Conservation (phyloP, 2,113 vertebrate genomes). For the Crocuta crocuta region DNA sequence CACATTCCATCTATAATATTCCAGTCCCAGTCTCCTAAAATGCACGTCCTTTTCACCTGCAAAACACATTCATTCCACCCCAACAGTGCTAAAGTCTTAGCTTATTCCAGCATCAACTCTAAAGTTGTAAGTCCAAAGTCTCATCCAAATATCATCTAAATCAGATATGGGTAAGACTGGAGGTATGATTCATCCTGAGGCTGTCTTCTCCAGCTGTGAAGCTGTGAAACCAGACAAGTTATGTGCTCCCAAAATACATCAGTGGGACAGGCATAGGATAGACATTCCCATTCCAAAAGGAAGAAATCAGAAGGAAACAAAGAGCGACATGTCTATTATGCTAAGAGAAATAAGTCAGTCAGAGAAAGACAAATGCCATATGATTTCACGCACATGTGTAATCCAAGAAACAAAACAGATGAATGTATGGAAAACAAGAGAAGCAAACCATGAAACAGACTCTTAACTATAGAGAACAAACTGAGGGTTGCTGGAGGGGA, state of each 20-base stretch:
- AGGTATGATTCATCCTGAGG: neutral
- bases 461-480: neutral
- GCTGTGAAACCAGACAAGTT: neutral
- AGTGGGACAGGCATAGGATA: neutral
- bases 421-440: neutral
- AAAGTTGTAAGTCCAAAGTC: neutral
- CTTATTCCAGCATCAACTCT: slow-evolving; percentile 11
- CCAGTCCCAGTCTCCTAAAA: neutral
- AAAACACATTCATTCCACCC: neutral
- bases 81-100: neutral
- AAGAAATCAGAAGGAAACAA: neutral
- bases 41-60: neutral
- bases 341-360: neutral
- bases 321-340: neutral
- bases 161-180: neutral
- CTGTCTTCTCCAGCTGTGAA: neutral
- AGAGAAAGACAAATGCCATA: neutral
- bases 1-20: neutral
- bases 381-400: neutral
- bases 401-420: neutral
- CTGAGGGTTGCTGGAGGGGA: neutral
- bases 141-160: neutral
- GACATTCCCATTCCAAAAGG: neutral
- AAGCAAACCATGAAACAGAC: neutral
- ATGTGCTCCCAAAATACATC: neutral